phyloP scores from a whole-genome alignment of 2,113 vertebrate species.

The Oncorhynchus masou region DNA sequence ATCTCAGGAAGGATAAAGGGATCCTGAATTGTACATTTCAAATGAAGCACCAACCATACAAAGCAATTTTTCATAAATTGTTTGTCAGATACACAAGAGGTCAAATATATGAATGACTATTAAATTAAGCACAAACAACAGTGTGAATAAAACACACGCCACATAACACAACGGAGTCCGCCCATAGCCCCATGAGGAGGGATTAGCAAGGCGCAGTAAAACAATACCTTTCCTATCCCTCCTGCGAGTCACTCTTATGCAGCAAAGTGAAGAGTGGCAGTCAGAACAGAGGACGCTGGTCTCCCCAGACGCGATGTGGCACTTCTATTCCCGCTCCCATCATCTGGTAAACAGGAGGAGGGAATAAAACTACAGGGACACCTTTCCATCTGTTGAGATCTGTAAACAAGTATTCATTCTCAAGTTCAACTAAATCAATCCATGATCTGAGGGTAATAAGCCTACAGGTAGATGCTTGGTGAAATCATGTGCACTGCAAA shows the following conservation, averaged over 20 bases:
- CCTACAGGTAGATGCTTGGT: constrained; percentile 12
- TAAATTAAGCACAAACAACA: constrained; percentile 77
- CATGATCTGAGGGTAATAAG: constrained; percentile 6
- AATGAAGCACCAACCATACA: constrained; percentile 80
- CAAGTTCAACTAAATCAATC: constrained; percentile 19
- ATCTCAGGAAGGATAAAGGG: constrained; percentile 72
- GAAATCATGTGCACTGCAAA: constrained; percentile 36
- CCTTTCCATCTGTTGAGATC: constrained; percentile 4
- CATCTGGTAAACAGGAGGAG: constrained; percentile 30
- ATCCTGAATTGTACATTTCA: constrained; percentile 74
- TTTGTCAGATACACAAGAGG: constrained; percentile 71
- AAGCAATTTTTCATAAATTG: constrained; percentile 70
- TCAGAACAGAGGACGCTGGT: constrained; percentile 34
- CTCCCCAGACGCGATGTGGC: constrained; percentile 32
- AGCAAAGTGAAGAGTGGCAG: neutral
- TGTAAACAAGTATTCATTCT: constrained; percentile 57
- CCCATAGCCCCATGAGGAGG: constrained; percentile 45
- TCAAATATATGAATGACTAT: constrained; percentile 85
- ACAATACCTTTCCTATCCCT: constrained; percentile 13
- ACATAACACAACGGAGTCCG: constrained; percentile 59
- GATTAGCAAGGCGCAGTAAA: constrained; percentile 47
- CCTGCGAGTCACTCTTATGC: neutral
- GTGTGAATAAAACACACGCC: constrained; percentile 71
- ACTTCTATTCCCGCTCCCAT: constrained; percentile 48
- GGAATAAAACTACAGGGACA: neutral